Conservation (phyloP, 2,888 invertebrate genomes). For the Eupithecia exiguata region DNA sequence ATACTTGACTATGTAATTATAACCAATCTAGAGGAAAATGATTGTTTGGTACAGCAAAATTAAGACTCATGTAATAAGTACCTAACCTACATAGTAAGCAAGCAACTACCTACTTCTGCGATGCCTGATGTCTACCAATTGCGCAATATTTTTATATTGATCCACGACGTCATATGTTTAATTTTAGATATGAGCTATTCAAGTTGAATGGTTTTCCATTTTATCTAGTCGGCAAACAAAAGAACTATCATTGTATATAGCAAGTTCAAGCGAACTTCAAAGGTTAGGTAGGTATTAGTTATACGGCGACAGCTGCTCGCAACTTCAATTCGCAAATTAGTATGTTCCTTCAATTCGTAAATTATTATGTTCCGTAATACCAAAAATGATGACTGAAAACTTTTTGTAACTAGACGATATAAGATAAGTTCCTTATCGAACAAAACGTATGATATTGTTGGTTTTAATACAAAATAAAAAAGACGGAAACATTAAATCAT, state of each 20-base stretch:
- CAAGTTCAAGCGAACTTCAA: not conserved
- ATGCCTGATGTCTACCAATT: conserved; percentile 21
- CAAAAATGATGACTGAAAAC: too few relatives aligned
- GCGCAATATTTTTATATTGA: conserved; percentile 28
- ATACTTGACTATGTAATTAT: not conserved
- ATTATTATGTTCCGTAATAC: too few relatives aligned
- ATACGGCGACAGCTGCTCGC: too few relatives aligned
- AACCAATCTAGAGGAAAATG: not conserved
- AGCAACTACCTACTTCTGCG: not conserved
- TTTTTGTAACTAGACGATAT: too few relatives aligned
- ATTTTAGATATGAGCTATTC: conserved; percentile 12
- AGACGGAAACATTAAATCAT: too few relatives aligned
- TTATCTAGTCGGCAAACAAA: not conserved
- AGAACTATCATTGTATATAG: not conserved
- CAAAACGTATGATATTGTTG: too few relatives aligned
- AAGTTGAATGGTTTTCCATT: not conserved
- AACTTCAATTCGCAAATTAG: too few relatives aligned
- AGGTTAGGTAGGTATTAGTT: not conserved
- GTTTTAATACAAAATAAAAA: too few relatives aligned
- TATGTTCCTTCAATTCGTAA: too few relatives aligned
- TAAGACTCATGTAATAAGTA: not conserved
- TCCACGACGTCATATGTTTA: conserved; percentile 7
- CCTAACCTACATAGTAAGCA: conserved; percentile 8
- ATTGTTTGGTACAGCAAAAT: not conserved
- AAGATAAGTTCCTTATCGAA: too few relatives aligned